Conservation (phyloP, 2,888 invertebrate species). For the Pollenia griseotomentosa region DNA sequence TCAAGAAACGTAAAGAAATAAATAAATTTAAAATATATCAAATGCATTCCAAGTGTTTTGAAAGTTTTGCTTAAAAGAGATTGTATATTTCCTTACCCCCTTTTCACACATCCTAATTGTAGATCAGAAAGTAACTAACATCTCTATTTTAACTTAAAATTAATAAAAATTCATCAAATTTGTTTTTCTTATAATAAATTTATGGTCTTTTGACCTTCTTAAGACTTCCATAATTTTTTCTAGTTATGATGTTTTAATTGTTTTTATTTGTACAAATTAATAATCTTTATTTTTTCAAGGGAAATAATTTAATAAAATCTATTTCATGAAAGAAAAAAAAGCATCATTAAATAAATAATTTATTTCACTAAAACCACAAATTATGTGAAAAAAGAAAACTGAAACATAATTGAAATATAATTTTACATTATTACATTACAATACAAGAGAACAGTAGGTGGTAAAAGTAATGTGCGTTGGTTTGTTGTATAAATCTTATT, state of each 20-base stretch:
- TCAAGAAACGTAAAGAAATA: no score
- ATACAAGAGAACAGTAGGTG: background rate
- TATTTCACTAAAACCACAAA: background rate
- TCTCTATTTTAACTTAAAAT: no score
- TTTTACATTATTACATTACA: constrained; percentile 31
- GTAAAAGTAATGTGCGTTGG: background rate
- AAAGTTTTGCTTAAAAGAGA: no score
- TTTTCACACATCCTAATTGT: no score
- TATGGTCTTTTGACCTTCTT: background rate
- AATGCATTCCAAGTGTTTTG: no score
- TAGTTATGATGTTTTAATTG: background rate
- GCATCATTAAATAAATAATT: constrained; percentile 41
- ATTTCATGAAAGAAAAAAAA: constrained; percentile 3
- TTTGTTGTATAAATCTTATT: no score
- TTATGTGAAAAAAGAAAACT: background rate
- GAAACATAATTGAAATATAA: constrained; percentile 59
- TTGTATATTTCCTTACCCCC: no score
- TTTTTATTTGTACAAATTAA: background rate
- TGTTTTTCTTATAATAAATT: background rate
- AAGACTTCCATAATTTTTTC: background rate
- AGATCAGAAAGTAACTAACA: no score
- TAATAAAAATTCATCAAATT: no score
- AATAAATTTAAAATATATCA: no score
- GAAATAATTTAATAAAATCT: constrained; percentile 28
- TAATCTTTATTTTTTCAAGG: background rate